Evolutionary conservation across 37 sponge, comb jelly and placozoan genomes (phyloP).

Genomic region (Crambe crambe): DNA sequence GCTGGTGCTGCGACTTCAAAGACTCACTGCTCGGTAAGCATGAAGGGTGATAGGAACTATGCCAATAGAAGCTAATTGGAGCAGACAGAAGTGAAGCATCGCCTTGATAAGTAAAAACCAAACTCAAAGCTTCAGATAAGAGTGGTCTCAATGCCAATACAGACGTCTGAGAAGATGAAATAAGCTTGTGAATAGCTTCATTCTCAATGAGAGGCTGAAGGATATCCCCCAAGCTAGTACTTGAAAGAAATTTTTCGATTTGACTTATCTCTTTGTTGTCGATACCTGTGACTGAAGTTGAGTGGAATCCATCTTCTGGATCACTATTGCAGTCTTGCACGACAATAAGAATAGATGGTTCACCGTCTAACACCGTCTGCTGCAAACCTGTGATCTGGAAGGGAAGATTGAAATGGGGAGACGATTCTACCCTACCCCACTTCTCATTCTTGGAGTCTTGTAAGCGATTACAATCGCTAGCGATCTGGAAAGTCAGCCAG

Average conservation of each 20-base stretch:
- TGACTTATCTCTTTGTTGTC: background rate
- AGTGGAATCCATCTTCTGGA: background rate
- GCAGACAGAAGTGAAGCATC: constrained; percentile 41
- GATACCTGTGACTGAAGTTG: background rate
- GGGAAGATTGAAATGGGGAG: constrained; percentile 1
- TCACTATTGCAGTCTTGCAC: background rate
- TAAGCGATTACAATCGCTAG: background rate
- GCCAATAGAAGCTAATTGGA: constrained; percentile 72
- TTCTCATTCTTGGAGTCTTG: too few species aligned
- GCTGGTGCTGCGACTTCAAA: background rate
- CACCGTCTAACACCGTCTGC: constrained; percentile 34
- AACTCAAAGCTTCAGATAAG: constrained; percentile 1
- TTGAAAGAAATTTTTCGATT: background rate
- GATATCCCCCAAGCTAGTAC: too few species aligned
- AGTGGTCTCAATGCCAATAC: constrained; percentile 8
- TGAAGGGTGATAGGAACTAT: constrained; percentile 27
- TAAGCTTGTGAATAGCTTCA: background rate
- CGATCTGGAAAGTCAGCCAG: constrained; percentile 24
- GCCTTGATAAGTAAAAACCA: constrained; percentile 30
- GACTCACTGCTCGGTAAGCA: constrained; percentile 29
- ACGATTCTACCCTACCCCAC: background rate
- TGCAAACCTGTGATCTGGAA: constrained; percentile 37
- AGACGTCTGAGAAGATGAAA: background rate
- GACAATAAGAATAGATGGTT: constrained; percentile 30
- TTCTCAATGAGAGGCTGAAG: background rate